Evolutionary conservation across 2,888 invertebrate species (phyloP), one percentile per base, ranked within the genome.

Genomic region (Priocnemis perturbator): DNA sequence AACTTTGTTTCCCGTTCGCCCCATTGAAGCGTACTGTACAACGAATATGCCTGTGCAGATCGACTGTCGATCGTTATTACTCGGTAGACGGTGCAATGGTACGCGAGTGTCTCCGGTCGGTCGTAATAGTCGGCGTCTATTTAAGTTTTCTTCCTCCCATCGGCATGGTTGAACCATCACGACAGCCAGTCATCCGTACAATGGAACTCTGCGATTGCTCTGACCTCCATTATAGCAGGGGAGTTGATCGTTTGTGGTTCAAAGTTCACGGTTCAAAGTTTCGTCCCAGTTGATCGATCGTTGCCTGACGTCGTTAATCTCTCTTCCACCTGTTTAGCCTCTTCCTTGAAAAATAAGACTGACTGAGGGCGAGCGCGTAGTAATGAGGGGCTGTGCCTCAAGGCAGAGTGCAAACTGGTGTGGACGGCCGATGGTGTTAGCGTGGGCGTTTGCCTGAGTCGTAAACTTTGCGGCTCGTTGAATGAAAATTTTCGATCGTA

Each of bases 261-360:
- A 56, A 63, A 63, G 45, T 50, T 67, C 58, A 57, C 52, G 52
- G 45, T 62, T 50, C 62, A 48, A 61, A 62, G 44, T 67, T 67
- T 67, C 15, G 37, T 37, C 37, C 37, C 37, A n/a, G 37, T 9
- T n/a, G 37, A 67, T 50, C 55, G 65, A 66, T 21, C 23, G 7
- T 14, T 23, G 11, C 20, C 17, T 55, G 37, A 30, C 37, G 37
- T 17, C 61, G 61, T 66, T 61, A 61, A 61, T 57, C 23, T 37
- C 45, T 47, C 17, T 30, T 56, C 21, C 37, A 56, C 48, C 23
- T 65, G 15, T 20, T 20, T 45, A 37, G 37, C 37, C 37, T 37
- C 37, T 47, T 45, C 23, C 11, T 11, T 14, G 9, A 37, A 53
- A 57, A 64, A 64, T 48, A 48, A 48, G 50, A 37, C 58, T 17